Conservation (phyloP, 2,888 invertebrate genomes). For the Epiblema foenella region DNA sequence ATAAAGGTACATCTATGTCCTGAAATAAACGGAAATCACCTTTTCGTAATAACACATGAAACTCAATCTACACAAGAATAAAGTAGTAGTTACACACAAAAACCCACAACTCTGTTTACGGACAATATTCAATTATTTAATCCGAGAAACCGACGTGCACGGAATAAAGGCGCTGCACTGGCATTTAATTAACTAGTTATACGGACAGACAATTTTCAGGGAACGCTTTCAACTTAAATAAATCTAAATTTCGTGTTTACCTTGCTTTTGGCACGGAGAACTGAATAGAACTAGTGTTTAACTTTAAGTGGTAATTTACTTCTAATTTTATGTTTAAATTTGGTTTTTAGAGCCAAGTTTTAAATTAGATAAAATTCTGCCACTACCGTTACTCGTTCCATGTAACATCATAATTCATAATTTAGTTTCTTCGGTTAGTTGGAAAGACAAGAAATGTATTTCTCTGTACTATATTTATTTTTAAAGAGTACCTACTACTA, state of each 20-base stretch:
- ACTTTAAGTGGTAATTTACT: constrained; percentile 33
- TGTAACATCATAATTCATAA: too few species aligned
- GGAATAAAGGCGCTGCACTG: constrained; percentile 63
- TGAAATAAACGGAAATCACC: neutral
- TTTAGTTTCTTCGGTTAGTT: too few species aligned
- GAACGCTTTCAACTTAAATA: constrained; percentile 39
- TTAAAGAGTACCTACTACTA: too few species aligned
- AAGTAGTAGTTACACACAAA: constrained; percentile 46
- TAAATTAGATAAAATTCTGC: constrained; percentile 4
- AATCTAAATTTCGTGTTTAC: constrained; percentile 43
- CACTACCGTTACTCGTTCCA: neutral
- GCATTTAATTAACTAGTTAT: constrained; percentile 66
- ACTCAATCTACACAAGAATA: constrained; percentile 36
- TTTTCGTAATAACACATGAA: neutral
- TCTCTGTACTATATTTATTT: too few species aligned
- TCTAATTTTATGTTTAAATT: constrained; percentile 33
- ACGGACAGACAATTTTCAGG: constrained; percentile 43
- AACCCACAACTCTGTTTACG: constrained; percentile 48
- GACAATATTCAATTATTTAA: constrained; percentile 67
- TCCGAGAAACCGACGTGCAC: constrained; percentile 56
- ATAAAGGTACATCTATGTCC: neutral
- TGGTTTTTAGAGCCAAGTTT: constrained; percentile 2
- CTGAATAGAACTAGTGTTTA: constrained; percentile 33
- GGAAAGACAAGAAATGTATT: too few species aligned
- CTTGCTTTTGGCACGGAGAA: constrained; percentile 40